Evolutionary conservation across 2,797 vertebrate genomes (phyloP).

Genomic region (Betta splendens): DNA sequence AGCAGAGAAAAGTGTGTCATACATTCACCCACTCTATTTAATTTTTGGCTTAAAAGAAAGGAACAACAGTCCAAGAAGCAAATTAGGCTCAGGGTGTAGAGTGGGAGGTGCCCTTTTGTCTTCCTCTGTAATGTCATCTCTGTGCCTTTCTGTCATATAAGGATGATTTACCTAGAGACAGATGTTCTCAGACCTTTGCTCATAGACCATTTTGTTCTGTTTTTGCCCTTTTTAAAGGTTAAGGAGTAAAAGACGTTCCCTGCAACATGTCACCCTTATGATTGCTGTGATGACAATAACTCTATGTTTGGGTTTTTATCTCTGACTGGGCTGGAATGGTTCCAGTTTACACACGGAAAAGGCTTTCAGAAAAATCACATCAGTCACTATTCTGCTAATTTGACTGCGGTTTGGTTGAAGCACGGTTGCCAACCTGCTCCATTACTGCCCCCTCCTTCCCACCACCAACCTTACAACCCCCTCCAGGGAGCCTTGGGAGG

Average conservation of each 20-base stretch:
- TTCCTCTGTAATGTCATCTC: slow-evolving; percentile 61
- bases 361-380: slow-evolving; percentile 52
- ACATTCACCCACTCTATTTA: too few relatives aligned
- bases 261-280: slow-evolving; percentile 28
- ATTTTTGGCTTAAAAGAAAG: slow-evolving; percentile 37
- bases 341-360: slow-evolving; percentile 35
- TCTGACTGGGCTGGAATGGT: slow-evolving; percentile 24
- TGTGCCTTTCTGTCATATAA: slow-evolving; percentile 70
- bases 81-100: slow-evolving; percentile 57
- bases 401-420: slow-evolving; percentile 52
- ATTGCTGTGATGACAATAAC: slow-evolving; percentile 39
- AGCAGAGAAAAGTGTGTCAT: not conserved
- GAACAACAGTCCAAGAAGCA: slow-evolving; percentile 54
- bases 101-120: slow-evolving; percentile 72
- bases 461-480: slow-evolving; percentile 50
- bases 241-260: slow-evolving; percentile 54
- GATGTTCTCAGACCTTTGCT: slow-evolving; percentile 76
- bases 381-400: slow-evolving; percentile 29
- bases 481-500: slow-evolving; percentile 78
- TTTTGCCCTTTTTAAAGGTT: slow-evolving; percentile 74
- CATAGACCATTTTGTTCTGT: slow-evolving; percentile 71
- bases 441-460: slow-evolving; percentile 38
- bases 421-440: slow-evolving; percentile 70
- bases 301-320: slow-evolving; percentile 27
- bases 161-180: slow-evolving; percentile 80